phyloP scores from a whole-genome alignment of 1,140 invertebrate genomes.

The Drosophila suzukii region DNA sequence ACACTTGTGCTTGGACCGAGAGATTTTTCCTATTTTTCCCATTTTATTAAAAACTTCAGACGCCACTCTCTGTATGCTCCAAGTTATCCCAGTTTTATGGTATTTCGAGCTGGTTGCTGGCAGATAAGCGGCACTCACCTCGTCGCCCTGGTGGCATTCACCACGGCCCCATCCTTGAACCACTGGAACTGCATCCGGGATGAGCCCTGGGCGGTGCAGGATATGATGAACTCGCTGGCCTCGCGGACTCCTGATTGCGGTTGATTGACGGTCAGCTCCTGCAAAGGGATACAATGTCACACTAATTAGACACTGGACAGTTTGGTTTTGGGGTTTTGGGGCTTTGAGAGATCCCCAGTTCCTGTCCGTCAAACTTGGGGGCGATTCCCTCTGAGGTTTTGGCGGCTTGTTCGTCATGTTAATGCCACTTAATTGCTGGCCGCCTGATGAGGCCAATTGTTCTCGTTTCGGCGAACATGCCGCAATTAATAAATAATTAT shows the following conservation, averaged over 20 bases:
- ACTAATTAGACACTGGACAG: conserved; percentile 62
- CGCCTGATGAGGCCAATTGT: conserved; percentile 73
- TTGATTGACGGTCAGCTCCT: conserved; percentile 88
- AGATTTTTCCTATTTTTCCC: conserved; percentile 14
- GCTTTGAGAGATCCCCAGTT: conserved; percentile 10
- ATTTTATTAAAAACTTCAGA: conserved; percentile 56
- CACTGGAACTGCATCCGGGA: conserved; percentile 90
- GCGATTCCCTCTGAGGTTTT: conserved; percentile 54
- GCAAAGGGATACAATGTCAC: conserved; percentile 75
- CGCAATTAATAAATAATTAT: conserved; percentile 82
- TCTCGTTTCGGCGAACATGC: conserved; percentile 43
- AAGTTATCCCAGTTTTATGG: conserved; percentile 7
- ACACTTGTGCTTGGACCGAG: conserved; percentile 63
- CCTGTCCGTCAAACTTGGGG: conserved; percentile 17
- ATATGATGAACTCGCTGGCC: conserved; percentile 90
- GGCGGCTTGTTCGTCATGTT: conserved; percentile 66
- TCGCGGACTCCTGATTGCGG: conserved; percentile 87
- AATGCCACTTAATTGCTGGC: conserved; percentile 71
- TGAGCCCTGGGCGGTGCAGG: conserved; percentile 91
- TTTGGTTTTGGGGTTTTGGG: not conserved
- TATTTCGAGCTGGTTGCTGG: not conserved
- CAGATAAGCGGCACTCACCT: conserved; percentile 86
- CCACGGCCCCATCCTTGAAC: conserved; percentile 91
- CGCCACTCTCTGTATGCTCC: not conserved
- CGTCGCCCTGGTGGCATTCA: conserved; percentile 89